Percentiles rank a stretch among this genome's conserved stretches.
phyloP scores from a whole-genome alignment of 2,797 vertebrate species.

The Uromys caudimaculatus region DNA sequence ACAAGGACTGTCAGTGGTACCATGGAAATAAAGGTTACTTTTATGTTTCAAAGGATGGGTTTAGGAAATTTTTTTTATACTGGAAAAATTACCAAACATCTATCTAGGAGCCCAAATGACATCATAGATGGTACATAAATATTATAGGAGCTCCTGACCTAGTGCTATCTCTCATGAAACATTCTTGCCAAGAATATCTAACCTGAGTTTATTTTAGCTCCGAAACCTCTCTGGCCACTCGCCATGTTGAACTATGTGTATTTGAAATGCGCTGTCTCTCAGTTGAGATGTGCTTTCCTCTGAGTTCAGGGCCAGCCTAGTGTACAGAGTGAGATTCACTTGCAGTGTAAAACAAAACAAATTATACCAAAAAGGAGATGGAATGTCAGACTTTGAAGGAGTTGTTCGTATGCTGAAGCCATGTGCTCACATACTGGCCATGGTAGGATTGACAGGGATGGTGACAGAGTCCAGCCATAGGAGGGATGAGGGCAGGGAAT shows the following conservation, averaged over 20 bases:
- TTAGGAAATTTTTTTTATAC: neutral
- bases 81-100: neutral
- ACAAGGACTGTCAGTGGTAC: neutral
- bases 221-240: neutral
- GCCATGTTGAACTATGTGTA: neutral
- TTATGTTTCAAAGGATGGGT: neutral
- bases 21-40: neutral
- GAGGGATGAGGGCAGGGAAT: rapidly evolving
- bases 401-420: neutral
- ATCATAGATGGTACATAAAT: neutral
- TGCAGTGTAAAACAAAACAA: neutral
- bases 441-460: neutral
- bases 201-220: neutral
- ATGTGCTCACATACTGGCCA: neutral
- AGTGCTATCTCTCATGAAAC: neutral
- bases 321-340: neutral
- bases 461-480: neutral
- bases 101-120: neutral
- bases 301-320: neutral
- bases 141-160: neutral
- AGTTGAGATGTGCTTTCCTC: neutral
- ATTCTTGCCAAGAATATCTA: neutral
- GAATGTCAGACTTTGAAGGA: neutral
- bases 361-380: neutral
- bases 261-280: neutral